Base-by-base conservation (phyloP, 2,113 vertebrate species). In the Cottus gobio region DNA sequence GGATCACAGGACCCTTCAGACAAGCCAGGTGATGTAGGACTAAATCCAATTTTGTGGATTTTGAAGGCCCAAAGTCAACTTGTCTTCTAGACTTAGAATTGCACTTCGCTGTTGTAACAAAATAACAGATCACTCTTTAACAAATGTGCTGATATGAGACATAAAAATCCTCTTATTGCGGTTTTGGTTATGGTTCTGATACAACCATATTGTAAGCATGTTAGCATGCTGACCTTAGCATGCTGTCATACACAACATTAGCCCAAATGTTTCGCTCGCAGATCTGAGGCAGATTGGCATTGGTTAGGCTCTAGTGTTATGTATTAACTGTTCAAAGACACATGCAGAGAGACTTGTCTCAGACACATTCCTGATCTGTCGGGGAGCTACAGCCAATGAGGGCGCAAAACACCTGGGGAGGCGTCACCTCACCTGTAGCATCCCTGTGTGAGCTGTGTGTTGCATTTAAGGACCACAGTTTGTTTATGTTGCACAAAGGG, bases 1-100 rank as follows among this genome's bases (percentile, higher is more conserved):
- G 31, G 20, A 44, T 56, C 54, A 60, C 34, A 50, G 61, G 44
- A 71, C 6, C 15, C 56, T 62, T 79, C 60, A 67, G 75, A 63
- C 44, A 28, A 61, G 48, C 60, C 24, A 31, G 15, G 57, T 36
- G 54, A 77, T 44, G 60, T 63, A 44, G 26, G 65, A 68, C 30
- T 62, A 56, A 82, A 68, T 62, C 39, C 67, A 22, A 54, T 75
- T 50, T 71, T 30, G 18, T 8, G 11, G 11, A 44, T 54, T 16
- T 30, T 11, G 30, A 60, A 44, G 31, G 44, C 34, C 46, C 20
- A 20, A 30, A 56, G 54, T 62, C 57, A n/a, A 67, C 31, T 61
- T 52, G 28, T 78, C 65, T 87, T 24, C 62, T 44, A 28, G 42
- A 76, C 37, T 46, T 20, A 2, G 16, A 60, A 48, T 30, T 80